Base-by-base conservation (phyloP, 2,888 invertebrate species). In the Pollenia labialis region DNA sequence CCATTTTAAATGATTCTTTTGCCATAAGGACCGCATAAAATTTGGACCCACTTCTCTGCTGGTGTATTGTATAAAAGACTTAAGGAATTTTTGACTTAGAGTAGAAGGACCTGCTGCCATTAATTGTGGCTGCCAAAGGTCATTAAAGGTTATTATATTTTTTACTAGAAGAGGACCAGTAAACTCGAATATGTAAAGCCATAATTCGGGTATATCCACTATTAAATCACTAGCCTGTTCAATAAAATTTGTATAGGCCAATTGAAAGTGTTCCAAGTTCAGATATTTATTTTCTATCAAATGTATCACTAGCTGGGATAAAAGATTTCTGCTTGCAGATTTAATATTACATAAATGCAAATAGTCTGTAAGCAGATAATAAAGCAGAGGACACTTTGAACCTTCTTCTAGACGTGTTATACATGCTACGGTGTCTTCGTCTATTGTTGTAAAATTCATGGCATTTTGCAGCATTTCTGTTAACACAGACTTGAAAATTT, bases 121-220 rank as follows among this genome's bases (percentile, higher is more conserved):
- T 40, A 91, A 68, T 23, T 89, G 85, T 60, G 89, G 86, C 82
- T 88, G 91, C 92, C 92, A 92, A 60, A 93, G 86, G 87, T 93
- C 91, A 66, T 90, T 90, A 42, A 95, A 90, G n/a, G 93, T 92
- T 75, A 95, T 89, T 12, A 94, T 91, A 87, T 94, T 94, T 85
- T 94, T 94, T 69, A 93, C 92, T 81, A 95, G 90, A 84, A 95
- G 90, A 85, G 94, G 94, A 94, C 94, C 93, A 88, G 97, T 94
- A 91, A 97, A 94, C 93, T 97, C 96, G 76, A 96, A 96, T 91
- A 97, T 94, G 92, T 97, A 97, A 82, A 95, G 94, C 95, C 97
- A 98, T 85, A 97, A 94, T 93, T 95, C 96, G 46, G 98, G 98
- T 92, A 98, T 96, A 95, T 98, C 98, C 89, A 97, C 95, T 88